A percentile compares a stretch with the other conserved stretches of the same genome.
Evolutionary conservation across 2,797 vertebrate genomes (phyloP).

Genomic region (Liparis tanakae): DNA sequence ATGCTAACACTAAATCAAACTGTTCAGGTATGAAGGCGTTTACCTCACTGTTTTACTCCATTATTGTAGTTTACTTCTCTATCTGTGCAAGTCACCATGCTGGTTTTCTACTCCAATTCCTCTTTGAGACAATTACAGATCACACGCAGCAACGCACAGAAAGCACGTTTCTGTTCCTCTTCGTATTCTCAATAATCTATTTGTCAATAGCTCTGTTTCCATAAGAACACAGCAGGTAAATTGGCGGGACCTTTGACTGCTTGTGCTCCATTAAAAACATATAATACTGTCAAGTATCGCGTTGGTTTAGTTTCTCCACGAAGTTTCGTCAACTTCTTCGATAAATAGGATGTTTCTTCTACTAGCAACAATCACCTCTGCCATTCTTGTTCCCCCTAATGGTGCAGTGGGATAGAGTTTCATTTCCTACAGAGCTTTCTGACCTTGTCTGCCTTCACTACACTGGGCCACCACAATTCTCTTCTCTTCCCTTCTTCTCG

Average conservation of each 20-base stretch:
- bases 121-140: slow-evolving; percentile 13
- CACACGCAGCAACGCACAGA: slow-evolving; percentile 3
- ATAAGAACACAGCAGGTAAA: slow-evolving; percentile 11
- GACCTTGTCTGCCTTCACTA: slow-evolving; percentile 82
- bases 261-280: slow-evolving; percentile 2
- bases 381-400: slow-evolving; percentile 69
- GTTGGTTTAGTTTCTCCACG: neutral
- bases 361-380: slow-evolving; percentile 31
- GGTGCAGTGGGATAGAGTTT: slow-evolving; percentile 82
- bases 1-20: neutral
- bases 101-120: slow-evolving; percentile 7
- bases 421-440: slow-evolving; percentile 81
- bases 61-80: neutral
- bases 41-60: slow-evolving; percentile 10
- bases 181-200: slow-evolving; percentile 39
- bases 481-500: slow-evolving; percentile 68
- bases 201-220: slow-evolving; percentile 26
- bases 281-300: neutral
- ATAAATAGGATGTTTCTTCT: slow-evolving; percentile 22
- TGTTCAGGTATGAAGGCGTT: neutral
- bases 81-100: slow-evolving; percentile 10
- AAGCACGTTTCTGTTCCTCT: slow-evolving; percentile 16
- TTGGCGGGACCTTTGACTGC: slow-evolving; percentile 31
- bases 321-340: slow-evolving; percentile 10
- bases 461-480: slow-evolving; percentile 70